A percentile compares a stretch with the other conserved stretches of the same genome.
Conservation (phyloP, 2,113 vertebrate genomes). For the Colinus virginianus region DNA sequence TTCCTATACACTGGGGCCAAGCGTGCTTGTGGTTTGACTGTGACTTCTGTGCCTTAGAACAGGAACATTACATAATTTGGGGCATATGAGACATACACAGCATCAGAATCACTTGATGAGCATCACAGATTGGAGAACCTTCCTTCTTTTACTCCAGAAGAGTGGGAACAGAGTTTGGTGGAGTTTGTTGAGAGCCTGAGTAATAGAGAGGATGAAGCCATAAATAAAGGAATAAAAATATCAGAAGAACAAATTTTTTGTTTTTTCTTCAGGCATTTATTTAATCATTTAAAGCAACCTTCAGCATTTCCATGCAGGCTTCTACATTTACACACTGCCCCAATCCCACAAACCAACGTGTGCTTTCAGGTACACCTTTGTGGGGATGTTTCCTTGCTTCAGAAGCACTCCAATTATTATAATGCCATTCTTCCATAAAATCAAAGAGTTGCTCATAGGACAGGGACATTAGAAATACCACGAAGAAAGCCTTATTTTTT, state of each 20-base stretch:
- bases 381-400: background rate
- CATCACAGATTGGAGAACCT: background rate
- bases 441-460: background rate
- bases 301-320: background rate
- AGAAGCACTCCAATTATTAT: background rate
- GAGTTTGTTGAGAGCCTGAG: background rate
- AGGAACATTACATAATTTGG: background rate
- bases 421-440: background rate
- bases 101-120: fast-evolving
- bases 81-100: too few species aligned
- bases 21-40: background rate
- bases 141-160: fast-evolving
- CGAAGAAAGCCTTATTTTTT: background rate
- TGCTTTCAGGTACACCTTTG: background rate
- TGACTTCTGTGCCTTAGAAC: background rate
- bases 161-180: background rate
- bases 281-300: background rate
- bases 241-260: background rate
- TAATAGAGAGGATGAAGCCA: background rate
- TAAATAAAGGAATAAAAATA: too few species aligned
- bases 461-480: background rate
- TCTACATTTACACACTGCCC: fast-evolving
- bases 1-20: fast-evolving
- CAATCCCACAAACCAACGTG: fast-evolving
- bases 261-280: fast-evolving